phyloP scores from a whole-genome alignment of 1,140 invertebrate genomes.

The Lamellibrachia luymesi region DNA sequence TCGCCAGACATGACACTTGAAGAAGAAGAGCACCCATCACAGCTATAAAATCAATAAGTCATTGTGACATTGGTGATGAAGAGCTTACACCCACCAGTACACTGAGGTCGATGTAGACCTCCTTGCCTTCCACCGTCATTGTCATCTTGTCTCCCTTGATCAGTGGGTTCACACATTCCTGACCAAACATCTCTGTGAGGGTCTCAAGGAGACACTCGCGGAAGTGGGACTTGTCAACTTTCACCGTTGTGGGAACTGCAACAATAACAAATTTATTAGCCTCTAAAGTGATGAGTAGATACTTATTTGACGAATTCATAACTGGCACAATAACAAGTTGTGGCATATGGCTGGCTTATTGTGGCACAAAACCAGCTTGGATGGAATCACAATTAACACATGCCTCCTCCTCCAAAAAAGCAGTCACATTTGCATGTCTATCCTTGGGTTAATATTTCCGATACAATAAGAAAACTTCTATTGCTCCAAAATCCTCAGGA shows the following conservation, averaged over 20 bases:
- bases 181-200: constrained; percentile 79
- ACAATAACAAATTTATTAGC: neutral
- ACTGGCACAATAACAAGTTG: too few species aligned
- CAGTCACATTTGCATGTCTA: too few species aligned
- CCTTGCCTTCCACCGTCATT: constrained; percentile 80
- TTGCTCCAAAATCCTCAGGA: neutral
- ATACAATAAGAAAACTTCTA: neutral
- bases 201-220: constrained; percentile 89
- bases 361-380: too few species aligned
- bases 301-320: too few species aligned
- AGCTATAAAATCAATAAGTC: too few species aligned
- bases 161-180: constrained; percentile 89
- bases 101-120: constrained; percentile 81
- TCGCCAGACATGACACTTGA: neutral
- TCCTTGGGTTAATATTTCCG: too few species aligned
- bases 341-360: too few species aligned
- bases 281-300: too few species aligned
- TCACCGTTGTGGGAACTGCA: constrained; percentile 44
- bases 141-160: constrained; percentile 87
- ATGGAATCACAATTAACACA: too few species aligned
- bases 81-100: constrained; percentile 65
- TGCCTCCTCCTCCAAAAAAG: too few species aligned
- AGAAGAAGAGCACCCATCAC: too few species aligned
- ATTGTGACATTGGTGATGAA: neutral
- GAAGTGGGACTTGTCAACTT: constrained; percentile 52